These are phyloP conservation scores for Periplaneta americana DNA, from an alignment of 1,140 invertebrate species.

Conservation along the genomic window DNA sequence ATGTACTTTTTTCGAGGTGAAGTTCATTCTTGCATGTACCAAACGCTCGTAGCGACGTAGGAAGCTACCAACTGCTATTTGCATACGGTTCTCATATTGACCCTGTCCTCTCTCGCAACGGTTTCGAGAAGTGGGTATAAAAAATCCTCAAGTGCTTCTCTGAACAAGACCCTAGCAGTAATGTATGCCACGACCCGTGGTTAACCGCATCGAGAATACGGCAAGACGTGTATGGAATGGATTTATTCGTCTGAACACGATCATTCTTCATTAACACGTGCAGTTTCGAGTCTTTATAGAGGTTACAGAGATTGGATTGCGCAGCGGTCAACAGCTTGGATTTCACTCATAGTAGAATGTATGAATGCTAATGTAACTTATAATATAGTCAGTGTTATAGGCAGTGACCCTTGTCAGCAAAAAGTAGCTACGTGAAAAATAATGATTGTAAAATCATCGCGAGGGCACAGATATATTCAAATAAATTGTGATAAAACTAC, in stretches of 20 bases:
- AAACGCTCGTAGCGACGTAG: background rate
- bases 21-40: background rate
- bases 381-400: no score
- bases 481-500: no score
- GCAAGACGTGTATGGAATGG: background rate
- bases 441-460: no score
- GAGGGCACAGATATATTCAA: no score
- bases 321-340: no score
- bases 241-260: background rate
- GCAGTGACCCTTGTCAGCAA: no score
- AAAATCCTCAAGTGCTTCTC: background rate
- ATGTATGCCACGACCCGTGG: background rate
- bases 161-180: background rate
- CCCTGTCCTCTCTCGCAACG: no score
- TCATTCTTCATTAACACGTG: background rate
- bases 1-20: no score
- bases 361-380: no score
- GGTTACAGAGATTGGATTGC: no score
- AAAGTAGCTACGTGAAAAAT: no score
- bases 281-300: background rate
- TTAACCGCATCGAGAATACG: background rate
- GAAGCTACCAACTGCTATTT: background rate
- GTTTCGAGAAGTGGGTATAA: background rate
- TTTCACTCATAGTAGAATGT: no score
- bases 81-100: background rate